Evolutionary conservation across 1,140 invertebrate genomes (phyloP).

Genomic region (Papilio aristodemus): DNA sequence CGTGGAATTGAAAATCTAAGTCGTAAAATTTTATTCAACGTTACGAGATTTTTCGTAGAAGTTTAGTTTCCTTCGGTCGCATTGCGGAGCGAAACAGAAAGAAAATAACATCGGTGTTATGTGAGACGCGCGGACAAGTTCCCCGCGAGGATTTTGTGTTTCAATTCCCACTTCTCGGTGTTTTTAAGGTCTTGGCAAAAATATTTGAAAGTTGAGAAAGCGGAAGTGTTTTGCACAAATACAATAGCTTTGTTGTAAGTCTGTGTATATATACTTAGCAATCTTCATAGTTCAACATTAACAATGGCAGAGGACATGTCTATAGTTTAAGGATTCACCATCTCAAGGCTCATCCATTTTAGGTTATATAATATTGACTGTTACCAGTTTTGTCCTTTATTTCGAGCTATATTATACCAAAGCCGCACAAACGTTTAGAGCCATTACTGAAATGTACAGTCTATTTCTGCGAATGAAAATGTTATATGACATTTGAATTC

Average conservation of each 20-base stretch:
- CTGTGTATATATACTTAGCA: too few relatives aligned
- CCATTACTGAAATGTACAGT: too few relatives aligned
- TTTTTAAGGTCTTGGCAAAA: neutral
- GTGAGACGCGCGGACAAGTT: neutral
- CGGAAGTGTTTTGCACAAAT: neutral
- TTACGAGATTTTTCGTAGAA: neutral
- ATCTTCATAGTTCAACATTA: too few relatives aligned
- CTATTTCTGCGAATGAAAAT: too few relatives aligned
- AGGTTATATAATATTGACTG: too few relatives aligned
- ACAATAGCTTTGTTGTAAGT: too few relatives aligned
- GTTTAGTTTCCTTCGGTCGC: neutral
- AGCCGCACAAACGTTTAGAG: too few relatives aligned
- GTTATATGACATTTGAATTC: neutral
- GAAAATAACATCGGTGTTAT: neutral
- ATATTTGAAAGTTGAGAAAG: neutral
- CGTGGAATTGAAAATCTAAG: neutral
- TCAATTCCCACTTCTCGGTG: neutral
- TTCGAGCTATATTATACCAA: too few relatives aligned
- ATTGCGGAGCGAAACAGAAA: neutral
- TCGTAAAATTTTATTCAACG: slow-evolving; percentile 7
- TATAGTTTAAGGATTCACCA: too few relatives aligned
- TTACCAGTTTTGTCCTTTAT: too few relatives aligned
- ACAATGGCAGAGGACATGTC: too few relatives aligned
- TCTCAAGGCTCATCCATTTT: too few relatives aligned
- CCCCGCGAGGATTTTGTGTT: neutral